These are phyloP conservation scores for Criorhina ranunculi DNA, from an alignment of 2,888 invertebrate species.

Conservation along the genomic window DNA sequence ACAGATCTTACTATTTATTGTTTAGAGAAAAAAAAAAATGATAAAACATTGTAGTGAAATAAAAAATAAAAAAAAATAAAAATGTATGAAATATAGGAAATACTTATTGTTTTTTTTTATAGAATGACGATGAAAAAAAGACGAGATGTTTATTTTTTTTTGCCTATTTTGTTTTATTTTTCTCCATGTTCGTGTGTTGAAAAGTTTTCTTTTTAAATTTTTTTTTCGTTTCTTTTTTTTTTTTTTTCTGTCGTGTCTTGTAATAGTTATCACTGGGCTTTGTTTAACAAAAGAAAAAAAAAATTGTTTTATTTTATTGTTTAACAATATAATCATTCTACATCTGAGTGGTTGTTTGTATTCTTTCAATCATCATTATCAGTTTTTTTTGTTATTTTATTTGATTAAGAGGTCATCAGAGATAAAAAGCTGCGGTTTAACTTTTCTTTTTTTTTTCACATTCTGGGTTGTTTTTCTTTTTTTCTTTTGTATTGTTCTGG, in stretches of 20 bases:
- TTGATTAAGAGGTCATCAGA: conserved; percentile 68
- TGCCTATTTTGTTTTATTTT: conserved; percentile 65
- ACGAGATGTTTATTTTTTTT: conserved; percentile 52
- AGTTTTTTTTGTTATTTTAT: conserved; percentile 45
- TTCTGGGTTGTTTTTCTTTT: conserved; percentile 23
- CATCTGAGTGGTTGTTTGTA: conserved; percentile 26
- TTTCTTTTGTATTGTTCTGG: conserved; percentile 5
- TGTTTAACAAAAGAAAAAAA: conserved; percentile 43
- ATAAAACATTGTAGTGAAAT: conserved; percentile 58
- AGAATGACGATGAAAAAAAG: conserved; percentile 61
- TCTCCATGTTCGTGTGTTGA: conserved; percentile 50
- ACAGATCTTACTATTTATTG: conserved; percentile 78
- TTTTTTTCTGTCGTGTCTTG: conserved; percentile 47
- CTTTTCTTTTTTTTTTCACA: conserved; percentile 34
- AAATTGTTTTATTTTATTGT: conserved; percentile 13
- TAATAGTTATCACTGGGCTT: conserved; percentile 68
- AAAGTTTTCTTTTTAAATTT: conserved; percentile 2
- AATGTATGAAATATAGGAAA: conserved; percentile 47
- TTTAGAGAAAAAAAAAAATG: conserved; percentile 36
- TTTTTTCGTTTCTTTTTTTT: conserved; percentile 15
- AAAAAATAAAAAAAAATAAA: conserved; percentile 46
- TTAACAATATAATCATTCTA: conserved; percentile 55
- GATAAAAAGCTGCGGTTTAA: conserved; percentile 69
- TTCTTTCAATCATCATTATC: conserved; percentile 37
- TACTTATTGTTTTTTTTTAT: conserved; percentile 20